phyloP scores from a whole-genome alignment of 2,888 invertebrate genomes.

The Galerucella calmariensis region DNA sequence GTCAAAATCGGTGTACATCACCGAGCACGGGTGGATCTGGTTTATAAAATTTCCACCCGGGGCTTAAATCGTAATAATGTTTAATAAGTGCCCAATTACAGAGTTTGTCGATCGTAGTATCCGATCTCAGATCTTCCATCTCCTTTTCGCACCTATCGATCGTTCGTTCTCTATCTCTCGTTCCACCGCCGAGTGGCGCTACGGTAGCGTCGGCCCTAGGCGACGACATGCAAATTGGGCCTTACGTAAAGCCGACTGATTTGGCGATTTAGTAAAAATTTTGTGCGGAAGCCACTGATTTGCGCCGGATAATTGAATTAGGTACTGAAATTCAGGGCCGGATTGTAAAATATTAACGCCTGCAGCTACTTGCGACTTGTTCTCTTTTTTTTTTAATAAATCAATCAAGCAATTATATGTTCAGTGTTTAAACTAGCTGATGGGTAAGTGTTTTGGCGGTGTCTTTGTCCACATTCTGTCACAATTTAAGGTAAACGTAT shows the following conservation, averaged over 20 bases:
- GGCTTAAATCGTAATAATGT: constrained; percentile 56
- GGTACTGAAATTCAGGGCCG: constrained; percentile 24
- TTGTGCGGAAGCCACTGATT: constrained; percentile 31
- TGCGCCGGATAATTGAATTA: constrained; percentile 28
- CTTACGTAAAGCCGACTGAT: constrained; percentile 54
- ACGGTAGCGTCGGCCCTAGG: constrained; percentile 58
- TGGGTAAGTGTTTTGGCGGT: not conserved
- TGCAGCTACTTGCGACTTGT: not conserved
- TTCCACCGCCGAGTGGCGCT: constrained; percentile 57
- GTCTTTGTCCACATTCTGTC: not conserved
- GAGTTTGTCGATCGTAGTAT: constrained; percentile 35
- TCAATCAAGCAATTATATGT: constrained; percentile 10
- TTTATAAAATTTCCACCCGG: constrained; percentile 39
- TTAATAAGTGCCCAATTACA: constrained; percentile 60
- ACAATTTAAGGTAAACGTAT: too few relatives aligned
- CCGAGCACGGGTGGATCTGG: constrained; percentile 37
- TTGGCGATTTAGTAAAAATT: constrained; percentile 38
- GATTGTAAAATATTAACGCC: constrained; percentile 15
- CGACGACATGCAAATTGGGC: constrained; percentile 57
- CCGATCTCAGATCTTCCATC: constrained; percentile 50
- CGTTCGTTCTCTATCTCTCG: constrained; percentile 42
- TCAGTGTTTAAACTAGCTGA: not conserved
- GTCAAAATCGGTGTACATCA: constrained; percentile 12
- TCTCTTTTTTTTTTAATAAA: not conserved
- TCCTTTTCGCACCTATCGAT: constrained; percentile 43